phyloP scores from a whole-genome alignment of 1,140 invertebrate species.

The Pseudoatta argentina region DNA sequence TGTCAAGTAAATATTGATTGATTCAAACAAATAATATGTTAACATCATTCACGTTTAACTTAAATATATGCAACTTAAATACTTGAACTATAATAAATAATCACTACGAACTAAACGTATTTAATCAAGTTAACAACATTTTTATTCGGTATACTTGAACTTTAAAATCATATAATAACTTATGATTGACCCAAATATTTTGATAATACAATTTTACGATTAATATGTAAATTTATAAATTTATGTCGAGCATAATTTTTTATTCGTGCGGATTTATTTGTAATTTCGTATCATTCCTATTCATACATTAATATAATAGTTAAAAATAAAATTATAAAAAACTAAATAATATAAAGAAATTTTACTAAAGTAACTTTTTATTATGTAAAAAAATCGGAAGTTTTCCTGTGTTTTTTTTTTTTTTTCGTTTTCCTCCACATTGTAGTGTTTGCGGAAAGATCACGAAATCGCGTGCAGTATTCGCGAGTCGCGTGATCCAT shows the following conservation, averaged over 20 bases:
- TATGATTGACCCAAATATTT: background rate
- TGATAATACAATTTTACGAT: background rate
- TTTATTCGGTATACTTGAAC: background rate
- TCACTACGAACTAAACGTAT: too few species aligned
- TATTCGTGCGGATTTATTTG: background rate
- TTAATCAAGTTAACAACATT: too few species aligned
- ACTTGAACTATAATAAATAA: too few species aligned
- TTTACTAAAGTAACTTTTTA: background rate
- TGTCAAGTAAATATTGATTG: too few species aligned
- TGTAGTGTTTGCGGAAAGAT: constrained; percentile 20
- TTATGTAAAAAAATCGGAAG: background rate
- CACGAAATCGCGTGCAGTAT: constrained; percentile 48
- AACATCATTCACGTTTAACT: too few species aligned
- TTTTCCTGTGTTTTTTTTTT: too few species aligned
- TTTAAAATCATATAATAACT: background rate
- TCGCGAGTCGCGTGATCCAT: constrained; percentile 35
- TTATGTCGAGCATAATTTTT: background rate
- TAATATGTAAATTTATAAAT: background rate
- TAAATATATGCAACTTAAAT: too few species aligned
- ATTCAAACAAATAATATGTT: too few species aligned
- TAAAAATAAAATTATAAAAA: background rate
- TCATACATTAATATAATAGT: background rate
- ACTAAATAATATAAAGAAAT: background rate
- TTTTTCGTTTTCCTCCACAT: background rate
- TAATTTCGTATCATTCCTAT: background rate